Conservation (phyloP, 2,888 invertebrate species). For the Mylabris sibirica region DNA sequence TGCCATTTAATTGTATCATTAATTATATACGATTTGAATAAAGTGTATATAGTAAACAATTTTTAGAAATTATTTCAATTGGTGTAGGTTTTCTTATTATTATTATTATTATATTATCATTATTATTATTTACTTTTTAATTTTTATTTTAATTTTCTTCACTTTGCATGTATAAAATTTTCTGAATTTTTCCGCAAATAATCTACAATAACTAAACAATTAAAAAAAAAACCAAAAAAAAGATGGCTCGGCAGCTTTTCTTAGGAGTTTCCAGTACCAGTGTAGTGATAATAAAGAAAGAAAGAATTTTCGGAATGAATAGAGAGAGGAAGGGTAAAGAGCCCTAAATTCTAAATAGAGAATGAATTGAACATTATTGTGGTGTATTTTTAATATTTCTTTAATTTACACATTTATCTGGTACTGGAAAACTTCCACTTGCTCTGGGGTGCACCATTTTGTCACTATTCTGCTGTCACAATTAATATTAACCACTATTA, state of each 20-base stretch:
- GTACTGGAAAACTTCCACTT: constrained; percentile 43
- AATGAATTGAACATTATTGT: too few relatives aligned
- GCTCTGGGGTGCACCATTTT: constrained; percentile 61
- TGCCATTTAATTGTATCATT: background rate
- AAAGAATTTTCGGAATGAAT: background rate
- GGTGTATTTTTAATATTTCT: too few relatives aligned
- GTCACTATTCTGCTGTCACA: constrained; percentile 60
- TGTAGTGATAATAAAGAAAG: background rate
- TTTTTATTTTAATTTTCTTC: constrained; percentile 37
- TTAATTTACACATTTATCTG: constrained; percentile 16
- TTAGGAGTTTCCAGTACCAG: constrained; percentile 40
- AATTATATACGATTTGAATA: background rate
- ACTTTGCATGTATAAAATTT: constrained; percentile 47
- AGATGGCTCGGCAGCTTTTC: constrained; percentile 52
- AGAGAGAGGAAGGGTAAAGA: constrained; percentile 9
- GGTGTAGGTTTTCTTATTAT: constrained; percentile 39
- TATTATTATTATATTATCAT: background rate
- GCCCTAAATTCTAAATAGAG: background rate
- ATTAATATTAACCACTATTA: constrained; percentile 44
- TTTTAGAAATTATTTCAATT: constrained; percentile 25
- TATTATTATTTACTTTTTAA: constrained; percentile 16
- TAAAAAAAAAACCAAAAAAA: constrained; percentile 41
- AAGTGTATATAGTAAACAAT: background rate
- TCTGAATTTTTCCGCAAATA: constrained; percentile 51
- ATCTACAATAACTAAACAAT: constrained; percentile 45